Base-by-base conservation (phyloP, 2,888 invertebrate genomes). In the Cartodere bifasciata region DNA sequence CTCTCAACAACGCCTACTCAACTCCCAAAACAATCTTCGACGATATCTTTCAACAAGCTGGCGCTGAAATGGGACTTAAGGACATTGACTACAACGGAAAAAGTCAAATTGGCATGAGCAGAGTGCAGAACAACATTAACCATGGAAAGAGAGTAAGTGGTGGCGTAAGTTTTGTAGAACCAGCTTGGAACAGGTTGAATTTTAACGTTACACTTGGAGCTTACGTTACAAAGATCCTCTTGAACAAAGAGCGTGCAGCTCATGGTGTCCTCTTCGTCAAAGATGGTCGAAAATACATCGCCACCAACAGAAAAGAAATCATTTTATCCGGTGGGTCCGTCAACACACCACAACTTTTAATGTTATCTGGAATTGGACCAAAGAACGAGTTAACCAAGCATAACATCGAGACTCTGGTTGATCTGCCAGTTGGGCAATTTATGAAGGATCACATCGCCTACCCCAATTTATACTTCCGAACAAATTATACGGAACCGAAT, bases 51-150 rank as follows among this genome's bases (percentile, higher is more conserved):
- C 20, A 36, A 16, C 24, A 33, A 20, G 31, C 39, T 20, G 26
- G 26, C 10, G 65, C 74, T 47, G 34, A 41, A 28, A 13, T 38
- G 7, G 38, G 38, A 13, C 22, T 23, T 7, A 24, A 31, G 6
- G 30, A 30, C 5, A 27, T 34, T 6, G 44, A 44, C 26, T 38
- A 40, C 15, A 44, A 42, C 20, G 41, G 38, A 12, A 13, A 26
- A 25, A 5, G 30, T 11, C 28, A 33, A 12, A 32, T 38, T 30
- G 35, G 29, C 10, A 34, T 32, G 23, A 31, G 35, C 12, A 32
- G 24, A 20, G 13, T 31, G 6, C 42, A 41, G 23, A 22, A 31
- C 5, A 42, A 34, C 12, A 39, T 29, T 17, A 23, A 30, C 17
- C 28, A 36, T 15, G 42, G 44, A 2, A 22, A 28, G 21, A 26